A percentile compares a stretch with the other conserved stretches of the same genome.
These are phyloP conservation scores for Thecocarcelia acutangulata DNA, from an alignment of 2,888 invertebrate genomes.

Conservation along the genomic window DNA sequence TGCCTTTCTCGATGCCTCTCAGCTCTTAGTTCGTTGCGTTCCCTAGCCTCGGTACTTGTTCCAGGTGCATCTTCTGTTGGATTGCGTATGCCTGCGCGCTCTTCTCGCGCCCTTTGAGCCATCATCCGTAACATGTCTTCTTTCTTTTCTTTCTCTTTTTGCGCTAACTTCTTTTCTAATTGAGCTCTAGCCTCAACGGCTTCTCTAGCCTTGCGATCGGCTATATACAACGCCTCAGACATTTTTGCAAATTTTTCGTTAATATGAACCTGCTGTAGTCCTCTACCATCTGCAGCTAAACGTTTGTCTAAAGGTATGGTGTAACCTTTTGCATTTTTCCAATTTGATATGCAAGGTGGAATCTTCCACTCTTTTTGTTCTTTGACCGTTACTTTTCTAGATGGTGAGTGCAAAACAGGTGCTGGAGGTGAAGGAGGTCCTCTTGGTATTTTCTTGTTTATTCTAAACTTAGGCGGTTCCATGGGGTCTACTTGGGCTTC, in stretches of 20 bases:
- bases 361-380: constrained; percentile 99
- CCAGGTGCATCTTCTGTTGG: constrained; percentile 80
- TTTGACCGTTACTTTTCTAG: constrained; percentile 97
- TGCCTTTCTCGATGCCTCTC: constrained; percentile 96
- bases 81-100: constrained; percentile 88
- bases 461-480: constrained; percentile 99
- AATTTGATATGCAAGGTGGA: constrained; percentile 99
- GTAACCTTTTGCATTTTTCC: constrained; percentile 98
- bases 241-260: constrained; percentile 99
- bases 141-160: constrained; percentile 98
- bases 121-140: constrained; percentile 96
- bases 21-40: constrained; percentile 92
- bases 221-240: constrained; percentile 98
- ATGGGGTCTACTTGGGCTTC: constrained; percentile 98
- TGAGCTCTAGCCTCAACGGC: constrained; percentile 98
- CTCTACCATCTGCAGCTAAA: constrained; percentile 98
- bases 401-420: constrained; percentile 98
- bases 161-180: constrained; percentile 96
- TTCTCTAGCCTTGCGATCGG: constrained; percentile 97
- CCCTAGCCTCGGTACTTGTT: constrained; percentile 84
- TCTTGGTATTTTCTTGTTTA: constrained; percentile 99
- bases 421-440: constrained; percentile 99
- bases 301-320: constrained; percentile 99
- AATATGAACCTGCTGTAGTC: constrained; percentile 97
- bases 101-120: constrained; percentile 97